Conservation (phyloP, 2,113 vertebrate species). For the Cololabis saira region DNA sequence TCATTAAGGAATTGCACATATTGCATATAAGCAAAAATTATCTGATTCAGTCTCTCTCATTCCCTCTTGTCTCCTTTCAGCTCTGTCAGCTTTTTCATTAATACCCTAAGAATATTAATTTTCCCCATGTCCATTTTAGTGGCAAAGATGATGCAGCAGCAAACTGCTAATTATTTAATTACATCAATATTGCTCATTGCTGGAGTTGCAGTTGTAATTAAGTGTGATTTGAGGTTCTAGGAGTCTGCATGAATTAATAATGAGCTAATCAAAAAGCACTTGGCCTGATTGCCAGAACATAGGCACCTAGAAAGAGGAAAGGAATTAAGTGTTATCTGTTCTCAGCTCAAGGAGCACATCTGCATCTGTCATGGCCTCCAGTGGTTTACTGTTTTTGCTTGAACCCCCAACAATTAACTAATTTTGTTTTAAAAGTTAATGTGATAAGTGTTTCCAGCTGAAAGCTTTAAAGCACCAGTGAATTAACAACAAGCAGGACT, state of each 20-base stretch:
- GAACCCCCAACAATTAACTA: constrained; percentile 33
- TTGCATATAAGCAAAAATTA: constrained; percentile 8
- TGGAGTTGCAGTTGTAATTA: constrained; percentile 76
- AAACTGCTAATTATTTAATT: constrained; percentile 78
- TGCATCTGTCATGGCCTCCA: constrained; percentile 46
- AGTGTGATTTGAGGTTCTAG: constrained; percentile 76
- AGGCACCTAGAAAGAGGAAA: constrained; percentile 60
- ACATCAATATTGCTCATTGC: constrained; percentile 77
- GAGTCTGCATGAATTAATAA: constrained; percentile 80
- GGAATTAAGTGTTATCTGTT: constrained; percentile 51
- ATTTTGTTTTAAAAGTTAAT: constrained; percentile 28
- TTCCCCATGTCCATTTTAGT: constrained; percentile 21
- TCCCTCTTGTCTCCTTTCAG: constrained; percentile 8
- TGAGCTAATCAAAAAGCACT: constrained; percentile 81
- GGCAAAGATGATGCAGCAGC: constrained; percentile 46
- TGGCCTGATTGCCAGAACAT: constrained; percentile 68
- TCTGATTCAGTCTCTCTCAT: background rate
- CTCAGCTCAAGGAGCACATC: constrained; percentile 36
- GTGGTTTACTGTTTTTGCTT: constrained; percentile 42
- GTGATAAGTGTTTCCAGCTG: constrained; percentile 11
- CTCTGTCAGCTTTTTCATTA: constrained; percentile 45
- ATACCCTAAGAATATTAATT: constrained; percentile 46
- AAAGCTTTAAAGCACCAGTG: constrained; percentile 5
- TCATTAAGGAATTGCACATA: background rate
- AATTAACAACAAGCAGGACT: constrained; percentile 7